Conservation (phyloP, 2,113 vertebrate species). For the Sapayoa aenigma region DNA sequence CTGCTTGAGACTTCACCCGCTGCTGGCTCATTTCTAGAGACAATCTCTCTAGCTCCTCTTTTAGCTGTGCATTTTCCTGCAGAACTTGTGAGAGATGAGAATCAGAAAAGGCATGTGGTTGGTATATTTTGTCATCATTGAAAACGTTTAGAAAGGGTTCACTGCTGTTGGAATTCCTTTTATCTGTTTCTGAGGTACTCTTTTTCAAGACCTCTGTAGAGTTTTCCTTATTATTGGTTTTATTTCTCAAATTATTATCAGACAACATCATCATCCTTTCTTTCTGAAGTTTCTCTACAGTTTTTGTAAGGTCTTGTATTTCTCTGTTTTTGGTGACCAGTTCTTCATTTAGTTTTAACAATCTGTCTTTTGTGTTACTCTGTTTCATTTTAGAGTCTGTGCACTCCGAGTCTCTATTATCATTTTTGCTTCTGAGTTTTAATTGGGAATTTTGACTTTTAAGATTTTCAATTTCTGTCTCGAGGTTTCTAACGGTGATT, state of each 20-base stretch:
- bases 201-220: slow-evolving; percentile 27
- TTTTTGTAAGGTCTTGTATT: slow-evolving; percentile 86
- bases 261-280: slow-evolving; percentile 83
- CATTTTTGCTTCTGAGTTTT: slow-evolving; percentile 48
- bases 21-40: slow-evolving; percentile 75
- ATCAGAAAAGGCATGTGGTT: slow-evolving; percentile 77
- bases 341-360: slow-evolving; percentile 84
- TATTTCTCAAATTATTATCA: slow-evolving; percentile 46
- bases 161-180: neutral
- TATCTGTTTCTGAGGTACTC: neutral
- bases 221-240: slow-evolving; percentile 10
- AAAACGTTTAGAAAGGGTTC: slow-evolving; percentile 55
- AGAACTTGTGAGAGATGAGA: slow-evolving; percentile 79
- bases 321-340: slow-evolving; percentile 79
- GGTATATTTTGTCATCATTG: slow-evolving; percentile 75
- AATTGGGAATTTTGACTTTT: slow-evolving; percentile 75
- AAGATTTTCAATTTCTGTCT: slow-evolving; percentile 74
- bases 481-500: slow-evolving; percentile 70
- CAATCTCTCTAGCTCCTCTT: slow-evolving; percentile 73
- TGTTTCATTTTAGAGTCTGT: slow-evolving; percentile 72
- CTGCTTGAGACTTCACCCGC: slow-evolving; percentile 67
- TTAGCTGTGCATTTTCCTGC: slow-evolving; percentile 83
- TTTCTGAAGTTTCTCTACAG: slow-evolving; percentile 86
- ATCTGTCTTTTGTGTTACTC: slow-evolving; percentile 67
- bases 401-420: slow-evolving; percentile 56